Evolutionary conservation across 2,113 vertebrate genomes (phyloP).

Genomic region (Gyps fulvus): DNA sequence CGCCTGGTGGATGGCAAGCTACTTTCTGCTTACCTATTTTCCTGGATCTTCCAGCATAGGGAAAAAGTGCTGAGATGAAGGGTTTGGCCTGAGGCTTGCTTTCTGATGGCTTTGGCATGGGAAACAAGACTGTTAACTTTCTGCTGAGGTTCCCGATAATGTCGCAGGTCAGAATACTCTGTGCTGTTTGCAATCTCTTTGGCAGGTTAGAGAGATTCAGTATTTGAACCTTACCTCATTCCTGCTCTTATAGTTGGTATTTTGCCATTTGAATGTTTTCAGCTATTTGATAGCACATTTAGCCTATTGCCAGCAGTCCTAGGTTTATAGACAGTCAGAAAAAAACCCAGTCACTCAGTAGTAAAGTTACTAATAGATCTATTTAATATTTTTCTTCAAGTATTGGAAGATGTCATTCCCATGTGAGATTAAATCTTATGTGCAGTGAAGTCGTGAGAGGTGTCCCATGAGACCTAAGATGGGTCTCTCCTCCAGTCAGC

Average conservation of each 20-base stretch:
- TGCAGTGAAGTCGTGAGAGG: neutral
- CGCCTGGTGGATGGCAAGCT: neutral
- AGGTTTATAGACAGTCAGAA: neutral
- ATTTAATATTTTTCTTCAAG: neutral
- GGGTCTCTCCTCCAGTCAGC: neutral
- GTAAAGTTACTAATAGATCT: neutral
- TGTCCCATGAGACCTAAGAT: neutral
- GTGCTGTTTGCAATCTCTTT: neutral
- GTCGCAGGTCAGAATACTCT: neutral
- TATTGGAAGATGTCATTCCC: neutral
- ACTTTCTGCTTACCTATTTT: neutral
- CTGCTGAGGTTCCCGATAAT: neutral
- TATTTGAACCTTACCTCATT: neutral
- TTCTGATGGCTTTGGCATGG: neutral
- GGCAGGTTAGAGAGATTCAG: neutral
- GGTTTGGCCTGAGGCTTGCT: neutral
- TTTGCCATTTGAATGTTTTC: neutral
- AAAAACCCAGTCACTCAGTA: neutral
- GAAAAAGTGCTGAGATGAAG: neutral
- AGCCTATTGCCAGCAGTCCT: neutral
- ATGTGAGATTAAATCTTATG: neutral
- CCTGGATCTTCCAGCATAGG: neutral
- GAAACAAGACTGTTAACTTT: neutral
- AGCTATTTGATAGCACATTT: neutral
- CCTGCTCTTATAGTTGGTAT: neutral